These are phyloP conservation scores for Hipposideros armiger DNA, from an alignment of 2,113 vertebrate genomes.

Conservation along the genomic window DNA sequence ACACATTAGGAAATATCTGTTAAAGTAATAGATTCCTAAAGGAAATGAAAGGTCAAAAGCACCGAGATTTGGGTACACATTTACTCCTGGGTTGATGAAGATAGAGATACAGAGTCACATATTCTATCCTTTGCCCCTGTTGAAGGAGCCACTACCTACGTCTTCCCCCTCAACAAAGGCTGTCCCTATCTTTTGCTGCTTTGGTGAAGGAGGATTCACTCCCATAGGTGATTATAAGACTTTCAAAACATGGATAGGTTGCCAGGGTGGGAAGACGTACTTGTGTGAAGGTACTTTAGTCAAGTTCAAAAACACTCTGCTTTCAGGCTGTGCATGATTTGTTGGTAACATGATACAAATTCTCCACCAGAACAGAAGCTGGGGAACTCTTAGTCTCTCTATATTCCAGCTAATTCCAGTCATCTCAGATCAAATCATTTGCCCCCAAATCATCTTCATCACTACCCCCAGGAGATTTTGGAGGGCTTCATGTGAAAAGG, in stretches of 20 bases:
- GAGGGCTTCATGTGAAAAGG: neutral
- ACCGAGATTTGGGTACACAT: neutral
- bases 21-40: neutral
- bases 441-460: neutral
- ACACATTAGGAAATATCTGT: neutral
- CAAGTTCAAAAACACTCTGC: neutral
- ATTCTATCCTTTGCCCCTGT: neutral
- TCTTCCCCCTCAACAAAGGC: accelerated
- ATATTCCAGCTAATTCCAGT: neutral
- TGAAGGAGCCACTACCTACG: neutral
- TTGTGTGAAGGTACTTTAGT: neutral
- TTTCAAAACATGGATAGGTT: neutral
- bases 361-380: neutral
- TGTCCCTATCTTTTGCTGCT: neutral
- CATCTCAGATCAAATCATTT: neutral
- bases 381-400: neutral
- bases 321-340: neutral
- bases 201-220: neutral
- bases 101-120: neutral
- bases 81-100: neutral
- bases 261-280: neutral
- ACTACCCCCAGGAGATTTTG: neutral
- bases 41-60: neutral
- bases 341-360: neutral
- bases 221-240: too few species aligned